Conservation (phyloP, 2,113 vertebrate species). For the Puma concolor region DNA sequence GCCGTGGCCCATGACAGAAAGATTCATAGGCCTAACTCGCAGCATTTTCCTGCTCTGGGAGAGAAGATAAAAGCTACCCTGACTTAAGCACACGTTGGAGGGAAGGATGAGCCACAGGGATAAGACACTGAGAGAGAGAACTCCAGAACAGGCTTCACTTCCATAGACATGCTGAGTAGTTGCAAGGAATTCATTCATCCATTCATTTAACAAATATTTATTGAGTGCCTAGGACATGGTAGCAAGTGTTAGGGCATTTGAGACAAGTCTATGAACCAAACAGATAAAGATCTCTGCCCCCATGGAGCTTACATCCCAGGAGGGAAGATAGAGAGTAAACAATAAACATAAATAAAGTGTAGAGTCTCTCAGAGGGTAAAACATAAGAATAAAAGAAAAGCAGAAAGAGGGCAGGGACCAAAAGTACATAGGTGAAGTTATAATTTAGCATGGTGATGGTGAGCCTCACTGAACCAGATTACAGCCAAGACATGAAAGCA, state of each 20-base stretch:
- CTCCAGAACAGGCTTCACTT: background rate
- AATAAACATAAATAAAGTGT: background rate
- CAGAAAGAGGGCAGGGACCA: background rate
- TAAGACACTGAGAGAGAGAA: background rate
- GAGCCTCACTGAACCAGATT: background rate
- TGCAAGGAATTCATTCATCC: background rate
- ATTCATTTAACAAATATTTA: background rate
- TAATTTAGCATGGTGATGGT: background rate
- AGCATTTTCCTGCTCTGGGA: background rate
- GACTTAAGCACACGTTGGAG: background rate
- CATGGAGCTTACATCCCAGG: background rate
- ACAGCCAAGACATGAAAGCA: background rate
- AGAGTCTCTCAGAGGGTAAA: background rate
- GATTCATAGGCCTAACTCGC: background rate
- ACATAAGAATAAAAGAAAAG: background rate
- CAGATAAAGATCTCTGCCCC: background rate
- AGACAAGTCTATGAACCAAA: background rate
- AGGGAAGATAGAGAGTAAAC: background rate
- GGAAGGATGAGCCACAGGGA: background rate
- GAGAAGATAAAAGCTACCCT: background rate
- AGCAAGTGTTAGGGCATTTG: background rate
- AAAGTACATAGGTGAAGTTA: background rate
- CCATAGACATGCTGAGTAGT: background rate
- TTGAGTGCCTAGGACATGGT: background rate
- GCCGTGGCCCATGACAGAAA: background rate